Base-by-base conservation (phyloP, 2,797 vertebrate genomes). In the Chrysocyon brachyurus region DNA sequence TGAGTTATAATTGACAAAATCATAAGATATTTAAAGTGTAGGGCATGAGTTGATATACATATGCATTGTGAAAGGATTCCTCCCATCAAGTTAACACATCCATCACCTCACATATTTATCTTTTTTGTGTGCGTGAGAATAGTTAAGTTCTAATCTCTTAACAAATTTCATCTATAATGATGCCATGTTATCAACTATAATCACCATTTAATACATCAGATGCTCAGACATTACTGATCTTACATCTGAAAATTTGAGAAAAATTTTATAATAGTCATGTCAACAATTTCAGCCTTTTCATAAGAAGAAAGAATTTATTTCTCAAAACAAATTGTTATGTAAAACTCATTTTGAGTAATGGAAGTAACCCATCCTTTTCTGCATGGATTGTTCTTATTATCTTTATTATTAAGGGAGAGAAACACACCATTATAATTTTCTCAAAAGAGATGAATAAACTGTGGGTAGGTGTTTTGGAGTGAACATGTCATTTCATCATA, bases 401-500 rank as follows among this genome's bases (percentile, higher is more conserved):
- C 12, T 93, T 92, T 77, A 66, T 84, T 78, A 24, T 75, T 87
- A 96, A 81, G 40, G 77, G 36, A 91, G 52, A 94, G 70, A 84
- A 92, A 68, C 31, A 87, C 12, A 87, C 4, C 46, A 26, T 92
- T 94, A 33, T 33, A 19, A 61, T 52, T 90, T 94, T 92, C 21
- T 79, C 70, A 75, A 87, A 79, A 54, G 49, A 90, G 82, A 63
- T 87, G 63, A 19, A 36, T 59, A 87, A 68, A 49, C 28, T 66
- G 56, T 94, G 75, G 78, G 68, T 21, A 64, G 26, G 22, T 77
- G 61, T 92, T 89, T 66, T 54, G 24, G 46, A 87, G 66, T 64
- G 56, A 90, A 84, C 40, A 28, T 64, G 75, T 31, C 59, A 66
- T 92, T 84, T 92, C 21, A 57, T 79, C 73, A 33, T n/a, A 31